Evolutionary conservation across 2,113 vertebrate genomes (phyloP), one percentile per base, ranked within the genome.

Genomic region (Lepidothrix coronata): DNA sequence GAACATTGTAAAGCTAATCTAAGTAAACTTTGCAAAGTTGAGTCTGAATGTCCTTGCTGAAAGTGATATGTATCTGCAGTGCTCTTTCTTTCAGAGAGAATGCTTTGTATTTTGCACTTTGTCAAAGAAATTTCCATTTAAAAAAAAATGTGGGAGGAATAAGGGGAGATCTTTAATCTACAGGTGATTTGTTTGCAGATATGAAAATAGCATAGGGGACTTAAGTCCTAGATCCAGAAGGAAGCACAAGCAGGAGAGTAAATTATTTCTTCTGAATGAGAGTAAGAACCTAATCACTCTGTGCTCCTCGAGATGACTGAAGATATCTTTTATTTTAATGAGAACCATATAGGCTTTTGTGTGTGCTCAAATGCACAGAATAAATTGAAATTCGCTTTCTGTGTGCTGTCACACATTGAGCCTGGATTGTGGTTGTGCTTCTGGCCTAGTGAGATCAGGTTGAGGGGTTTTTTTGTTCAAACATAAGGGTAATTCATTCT

Each of bases 401-500:
- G 73, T 96, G 54, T 3, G 43, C 92, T 93, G 92, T 96, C 94
- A 88, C 96, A 87, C 77, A 87, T 96, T 10, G 41, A 1, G 59
- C 58, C 74, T 96, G 88, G 89, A 96, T 95, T 94, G 94, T 70
- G 66, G 88, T 91, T 96, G 84, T 95, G 81, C 66, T 95, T 96
- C 95, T 97, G 80, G 94, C 76, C 80, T 94, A 57, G 89, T 96
- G 91, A 94, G 85, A 95, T 95, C 95, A 95, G 89, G 88, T 95
- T 97, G 55, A 90, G 84, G 63, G 39, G 3, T 31, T 88, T 93
- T 96, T 86, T 88, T 87, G 88, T 92, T 97, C 82, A 95, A 61
- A 74, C 70, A 93, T 92, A 75, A 95, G 92, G 71, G 73, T 93
- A 96, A 95, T 96, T 96, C 93, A 96, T 96, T 97, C 96, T 94